Evolutionary conservation across 2,797 vertebrate species (phyloP), one percentile per base, ranked within the genome.

Genomic region (Limnodromus scolopaceus): DNA sequence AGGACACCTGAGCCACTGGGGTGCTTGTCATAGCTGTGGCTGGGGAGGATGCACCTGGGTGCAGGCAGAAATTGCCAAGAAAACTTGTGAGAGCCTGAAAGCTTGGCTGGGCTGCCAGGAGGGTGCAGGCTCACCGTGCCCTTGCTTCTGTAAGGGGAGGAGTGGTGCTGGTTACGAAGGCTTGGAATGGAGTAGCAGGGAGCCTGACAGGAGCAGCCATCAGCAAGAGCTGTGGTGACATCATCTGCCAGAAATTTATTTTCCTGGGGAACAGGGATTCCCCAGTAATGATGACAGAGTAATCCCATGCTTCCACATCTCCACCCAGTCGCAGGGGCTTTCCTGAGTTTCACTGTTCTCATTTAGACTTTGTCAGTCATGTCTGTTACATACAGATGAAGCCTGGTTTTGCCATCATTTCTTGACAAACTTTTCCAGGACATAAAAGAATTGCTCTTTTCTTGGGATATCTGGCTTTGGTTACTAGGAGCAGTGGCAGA

Each of bases 211-310:
- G 32, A 92, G 15, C 46, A 87, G 16, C 65, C 3, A 1, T 46
- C 23, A 54, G 43, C 61, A 78, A 39, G 30, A 84, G 38, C 55
- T 2, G 4, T 0, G 0, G 49, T 18, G 11, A 28, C 2, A 1
- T 79, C 55, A 30, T 61, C 28, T 75, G 45, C 45, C 55, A 51
- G 71, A 66, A 48, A 8, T 83, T 53, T n/a, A 9, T 61, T 82
- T 81, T 84, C 38, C 38, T 80, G 7, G 39, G 41, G 38, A 70
- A 64, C 7, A 79, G 63, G 54, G 51, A 83, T 82, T 94, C 41
- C 36, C 25, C 53, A 48, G n/a, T 51, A 53, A 57, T 55, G 34
- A 34, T 41, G 61, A 20, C 3, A 5, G 39, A 4, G 9, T 46
- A 23, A 28, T 60, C 39, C 45, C 46, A 34, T 4, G 1, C 23